phyloP scores from a whole-genome alignment of 2,113 vertebrate genomes.

The Tragulus kanchil region DNA sequence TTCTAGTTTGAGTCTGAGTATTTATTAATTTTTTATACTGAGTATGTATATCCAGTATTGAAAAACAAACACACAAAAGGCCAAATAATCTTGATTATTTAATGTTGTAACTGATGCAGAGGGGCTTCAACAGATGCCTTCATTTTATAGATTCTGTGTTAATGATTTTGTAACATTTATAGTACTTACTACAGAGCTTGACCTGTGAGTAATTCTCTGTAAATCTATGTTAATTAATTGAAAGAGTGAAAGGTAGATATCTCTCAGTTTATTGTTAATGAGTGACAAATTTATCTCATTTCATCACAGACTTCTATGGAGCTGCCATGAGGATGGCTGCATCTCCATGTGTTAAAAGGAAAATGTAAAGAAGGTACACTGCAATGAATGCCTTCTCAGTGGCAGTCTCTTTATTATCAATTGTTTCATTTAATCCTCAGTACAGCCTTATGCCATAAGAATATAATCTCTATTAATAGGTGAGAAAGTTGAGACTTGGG shows the following conservation, averaged over 20 bases:
- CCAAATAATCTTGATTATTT: conserved; percentile 6
- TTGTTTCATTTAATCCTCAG: background rate
- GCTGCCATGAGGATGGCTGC: background rate
- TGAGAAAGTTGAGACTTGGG: background rate
- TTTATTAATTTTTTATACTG: background rate
- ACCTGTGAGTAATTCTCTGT: background rate
- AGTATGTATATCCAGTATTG: background rate
- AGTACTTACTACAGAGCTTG: background rate
- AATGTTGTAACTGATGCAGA: background rate
- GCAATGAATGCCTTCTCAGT: background rate
- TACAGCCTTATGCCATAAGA: background rate
- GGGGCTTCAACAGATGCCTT: background rate
- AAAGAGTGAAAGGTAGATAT: background rate
- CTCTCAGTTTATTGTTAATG: background rate
- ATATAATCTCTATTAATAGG: background rate
- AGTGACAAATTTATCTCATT: background rate
- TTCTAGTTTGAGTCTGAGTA: background rate
- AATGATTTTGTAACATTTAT: background rate
- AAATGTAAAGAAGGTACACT: background rate
- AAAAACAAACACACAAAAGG: background rate
- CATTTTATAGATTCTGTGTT: background rate
- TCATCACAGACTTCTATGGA: background rate
- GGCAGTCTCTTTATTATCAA: background rate
- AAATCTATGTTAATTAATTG: background rate
- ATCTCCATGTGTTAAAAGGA: background rate